A percentile compares a stretch with the other conserved stretches of the same genome.
phyloP scores from a whole-genome alignment of 2,797 vertebrate species.

The Heterohyrax brucei region DNA sequence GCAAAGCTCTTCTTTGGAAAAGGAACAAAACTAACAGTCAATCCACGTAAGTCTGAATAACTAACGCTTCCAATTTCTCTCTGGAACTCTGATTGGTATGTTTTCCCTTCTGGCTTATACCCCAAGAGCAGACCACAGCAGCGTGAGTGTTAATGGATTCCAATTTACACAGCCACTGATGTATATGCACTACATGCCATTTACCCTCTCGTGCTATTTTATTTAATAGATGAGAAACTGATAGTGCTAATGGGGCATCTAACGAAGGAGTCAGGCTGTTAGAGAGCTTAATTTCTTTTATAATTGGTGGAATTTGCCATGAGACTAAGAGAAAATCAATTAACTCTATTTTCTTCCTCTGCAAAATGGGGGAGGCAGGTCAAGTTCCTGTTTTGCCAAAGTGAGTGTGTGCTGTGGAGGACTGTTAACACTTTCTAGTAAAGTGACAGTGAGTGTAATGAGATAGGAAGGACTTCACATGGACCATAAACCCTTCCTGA shows the following conservation, averaged over 20 bases:
- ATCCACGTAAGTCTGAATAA: conserved; percentile 74
- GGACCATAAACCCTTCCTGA: not conserved
- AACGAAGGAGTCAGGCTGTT: not conserved
- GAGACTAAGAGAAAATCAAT: conserved; percentile 6
- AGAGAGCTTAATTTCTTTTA: not conserved
- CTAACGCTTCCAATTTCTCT: conserved; percentile 60
- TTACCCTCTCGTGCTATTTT: not conserved
- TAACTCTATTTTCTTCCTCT: conserved; percentile 48
- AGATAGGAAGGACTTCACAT: not conserved
- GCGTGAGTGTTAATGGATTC: not conserved
- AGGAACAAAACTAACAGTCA: conserved; percentile 80
- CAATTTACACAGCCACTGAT: not conserved
- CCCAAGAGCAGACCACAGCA: not conserved
- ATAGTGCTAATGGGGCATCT: not conserved
- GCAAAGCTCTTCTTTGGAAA: conserved; percentile 78
- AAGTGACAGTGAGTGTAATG: not conserved
- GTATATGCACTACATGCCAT: not conserved
- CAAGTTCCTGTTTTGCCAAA: not conserved
- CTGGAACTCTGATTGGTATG: conserved; percentile 27
- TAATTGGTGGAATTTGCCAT: conserved; percentile 13
- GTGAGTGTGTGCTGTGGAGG: not conserved
- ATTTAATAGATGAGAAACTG: not conserved
- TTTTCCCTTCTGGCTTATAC: conserved; percentile 32
- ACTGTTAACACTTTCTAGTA: not conserved
- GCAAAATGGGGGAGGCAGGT: not conserved